Percentiles rank a stretch among this genome's conserved stretches.
phyloP scores from a whole-genome alignment of 2,113 vertebrate genomes.

The Chascanopsetta lugubris region DNA sequence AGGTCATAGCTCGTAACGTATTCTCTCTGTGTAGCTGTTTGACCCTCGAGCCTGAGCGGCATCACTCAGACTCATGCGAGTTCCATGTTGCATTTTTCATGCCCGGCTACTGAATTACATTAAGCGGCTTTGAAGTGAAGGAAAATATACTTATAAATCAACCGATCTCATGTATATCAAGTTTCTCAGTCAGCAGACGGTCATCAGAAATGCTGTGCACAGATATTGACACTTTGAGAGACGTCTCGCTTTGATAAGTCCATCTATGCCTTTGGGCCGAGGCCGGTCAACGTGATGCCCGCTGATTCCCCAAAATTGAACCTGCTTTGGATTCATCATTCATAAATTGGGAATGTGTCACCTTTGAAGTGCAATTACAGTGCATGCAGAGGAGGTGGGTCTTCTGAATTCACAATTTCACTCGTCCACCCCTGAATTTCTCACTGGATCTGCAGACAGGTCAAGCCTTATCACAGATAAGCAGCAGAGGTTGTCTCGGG shows the following conservation, averaged over 20 bases:
- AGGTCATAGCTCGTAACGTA: constrained; percentile 28
- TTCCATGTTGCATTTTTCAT: constrained; percentile 62
- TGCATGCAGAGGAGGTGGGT: constrained; percentile 48
- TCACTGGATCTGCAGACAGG: constrained; percentile 15
- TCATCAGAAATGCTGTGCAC: constrained; percentile 55
- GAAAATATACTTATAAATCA: constrained; percentile 64
- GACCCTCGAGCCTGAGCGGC: constrained; percentile 32
- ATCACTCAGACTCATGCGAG: constrained; percentile 47
- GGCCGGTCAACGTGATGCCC: constrained; percentile 63
- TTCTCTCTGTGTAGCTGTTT: constrained; percentile 32
- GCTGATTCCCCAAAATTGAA: constrained; percentile 60
- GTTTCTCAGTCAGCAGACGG: constrained; percentile 39
- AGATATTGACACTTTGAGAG: constrained; percentile 71
- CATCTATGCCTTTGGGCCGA: constrained; percentile 67
- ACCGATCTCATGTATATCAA: constrained; percentile 51
- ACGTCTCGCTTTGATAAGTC: constrained; percentile 75
- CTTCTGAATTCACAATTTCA: constrained; percentile 52
- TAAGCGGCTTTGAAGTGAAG: constrained; percentile 67
- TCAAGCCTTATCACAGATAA: constrained; percentile 29
- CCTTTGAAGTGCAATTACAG: constrained; percentile 69
- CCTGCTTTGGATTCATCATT: constrained; percentile 72
- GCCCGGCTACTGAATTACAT: constrained; percentile 55
- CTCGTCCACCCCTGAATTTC: constrained; percentile 45
- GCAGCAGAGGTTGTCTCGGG: constrained; percentile 10
- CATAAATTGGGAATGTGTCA: constrained; percentile 70